These are phyloP conservation scores for Jordanella pulchra DNA, from an alignment of 2,797 vertebrate species.

Conservation along the genomic window DNA sequence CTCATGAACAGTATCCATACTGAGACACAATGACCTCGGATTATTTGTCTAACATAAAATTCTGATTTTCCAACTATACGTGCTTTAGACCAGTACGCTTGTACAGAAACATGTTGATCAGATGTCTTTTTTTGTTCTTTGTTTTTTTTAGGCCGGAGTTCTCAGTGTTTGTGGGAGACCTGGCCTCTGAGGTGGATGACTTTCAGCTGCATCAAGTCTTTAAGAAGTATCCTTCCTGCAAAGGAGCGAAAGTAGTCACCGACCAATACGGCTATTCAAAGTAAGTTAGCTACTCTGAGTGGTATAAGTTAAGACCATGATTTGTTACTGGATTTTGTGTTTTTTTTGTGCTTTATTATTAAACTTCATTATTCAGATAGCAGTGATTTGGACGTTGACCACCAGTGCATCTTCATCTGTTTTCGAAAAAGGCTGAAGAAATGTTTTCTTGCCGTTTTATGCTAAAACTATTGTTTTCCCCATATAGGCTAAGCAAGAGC, in stretches of 20 bases:
- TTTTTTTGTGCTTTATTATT: background rate
- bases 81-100: background rate
- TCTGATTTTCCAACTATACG: background rate
- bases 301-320: background rate
- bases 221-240: slow-evolving; percentile 90
- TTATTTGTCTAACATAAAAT: background rate
- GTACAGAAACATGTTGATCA: background rate
- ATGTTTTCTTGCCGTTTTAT: slow-evolving; percentile 75
- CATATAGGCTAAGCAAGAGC: slow-evolving; percentile 90
- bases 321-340: slow-evolving; percentile 1
- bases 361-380: slow-evolving; percentile 40
- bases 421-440: slow-evolving; percentile 68
- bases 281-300: slow-evolving; percentile 65
- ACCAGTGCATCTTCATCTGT: slow-evolving; percentile 60
- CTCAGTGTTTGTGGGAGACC: slow-evolving; percentile 93
- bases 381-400: slow-evolving; percentile 61
- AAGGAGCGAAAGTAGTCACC: slow-evolving; percentile 92
- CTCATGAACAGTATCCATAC: too few relatives aligned
- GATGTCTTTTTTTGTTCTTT: background rate
- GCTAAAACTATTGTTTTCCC: slow-evolving; percentile 89
- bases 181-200: slow-evolving; percentile 91
- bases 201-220: slow-evolving; percentile 92
- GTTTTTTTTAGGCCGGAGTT: slow-evolving; percentile 83
- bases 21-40: background rate
- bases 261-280: slow-evolving; percentile 91